These are phyloP conservation scores for Oscheius onirici DNA, from an alignment of 2,888 invertebrate genomes.

Conservation along the genomic window DNA sequence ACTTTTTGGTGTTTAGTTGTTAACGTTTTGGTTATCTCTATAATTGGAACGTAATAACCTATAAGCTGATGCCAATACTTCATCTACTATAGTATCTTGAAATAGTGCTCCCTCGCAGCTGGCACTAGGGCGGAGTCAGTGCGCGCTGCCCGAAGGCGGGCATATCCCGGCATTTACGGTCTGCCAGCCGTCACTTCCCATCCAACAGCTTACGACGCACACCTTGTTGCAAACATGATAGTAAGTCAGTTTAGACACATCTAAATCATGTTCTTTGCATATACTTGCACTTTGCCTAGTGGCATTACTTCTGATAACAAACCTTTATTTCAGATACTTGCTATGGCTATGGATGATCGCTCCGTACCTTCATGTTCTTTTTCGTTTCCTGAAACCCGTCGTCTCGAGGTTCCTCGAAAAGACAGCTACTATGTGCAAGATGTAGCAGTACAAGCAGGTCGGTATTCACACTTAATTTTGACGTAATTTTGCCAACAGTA, in stretches of 20 bases:
- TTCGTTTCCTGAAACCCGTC: not conserved
- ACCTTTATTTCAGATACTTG: slow-evolving; percentile 24
- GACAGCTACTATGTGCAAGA: slow-evolving; percentile 8
- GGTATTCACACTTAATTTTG: not conserved
- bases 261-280: too few relatives aligned
- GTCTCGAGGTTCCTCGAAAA: slow-evolving; percentile 12
- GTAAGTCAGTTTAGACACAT: too few relatives aligned
- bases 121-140: slow-evolving; percentile 18
- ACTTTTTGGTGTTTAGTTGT: too few relatives aligned
- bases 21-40: too few relatives aligned
- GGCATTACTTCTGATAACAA: too few relatives aligned
- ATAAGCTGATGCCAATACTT: not conserved
- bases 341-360: not conserved
- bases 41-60: too few relatives aligned
- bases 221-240: not conserved
- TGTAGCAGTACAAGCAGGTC: slow-evolving; percentile 17
- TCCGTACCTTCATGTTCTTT: slow-evolving; percentile 7
- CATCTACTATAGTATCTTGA: not conserved
- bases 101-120: not conserved
- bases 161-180: slow-evolving; percentile 22
- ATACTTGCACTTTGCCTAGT: too few relatives aligned
- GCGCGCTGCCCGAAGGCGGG: slow-evolving; percentile 14
- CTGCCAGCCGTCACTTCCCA: slow-evolving; percentile 8
- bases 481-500: too few relatives aligned
- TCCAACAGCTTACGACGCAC: not conserved